Evolutionary conservation across 2,113 vertebrate species (phyloP).

Genomic region (Brienomyrus brachyistius): DNA sequence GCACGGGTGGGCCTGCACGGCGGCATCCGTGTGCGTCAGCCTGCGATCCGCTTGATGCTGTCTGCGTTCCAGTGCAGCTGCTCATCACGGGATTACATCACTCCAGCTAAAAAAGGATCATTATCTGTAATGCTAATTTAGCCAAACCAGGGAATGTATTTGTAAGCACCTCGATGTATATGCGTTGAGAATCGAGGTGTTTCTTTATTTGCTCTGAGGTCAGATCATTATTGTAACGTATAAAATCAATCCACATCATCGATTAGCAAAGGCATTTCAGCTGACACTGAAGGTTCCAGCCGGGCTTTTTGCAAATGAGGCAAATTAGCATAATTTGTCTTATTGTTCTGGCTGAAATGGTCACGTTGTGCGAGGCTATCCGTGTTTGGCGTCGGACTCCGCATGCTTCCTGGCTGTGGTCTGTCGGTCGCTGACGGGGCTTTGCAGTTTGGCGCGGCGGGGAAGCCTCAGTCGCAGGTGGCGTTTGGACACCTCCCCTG

Average conservation of each 20-base stretch:
- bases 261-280: neutral
- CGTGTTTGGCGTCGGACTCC: neutral
- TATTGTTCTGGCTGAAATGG: neutral
- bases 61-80: constrained; percentile 1
- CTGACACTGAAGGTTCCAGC: neutral
- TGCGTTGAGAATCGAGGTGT: neutral
- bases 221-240: too few species aligned
- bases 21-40: neutral
- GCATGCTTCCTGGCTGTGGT: neutral
- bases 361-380: neutral
- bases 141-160: neutral
- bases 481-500: neutral
- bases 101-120: neutral
- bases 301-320: neutral
- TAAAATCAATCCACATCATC: neutral
- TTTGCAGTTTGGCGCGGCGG: neutral
- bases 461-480: neutral
- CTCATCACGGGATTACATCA: neutral
- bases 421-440: neutral
- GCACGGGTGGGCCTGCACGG: neutral
- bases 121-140: constrained; percentile 10
- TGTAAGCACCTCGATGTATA: neutral
- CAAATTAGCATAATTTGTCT: neutral
- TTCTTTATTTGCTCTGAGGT: neutral
- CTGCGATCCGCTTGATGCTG: neutral